Evolutionary conservation across 1,140 invertebrate species (phyloP), one percentile per base, ranked within the genome.

Genomic region (Cardiocondyla obscurior): DNA sequence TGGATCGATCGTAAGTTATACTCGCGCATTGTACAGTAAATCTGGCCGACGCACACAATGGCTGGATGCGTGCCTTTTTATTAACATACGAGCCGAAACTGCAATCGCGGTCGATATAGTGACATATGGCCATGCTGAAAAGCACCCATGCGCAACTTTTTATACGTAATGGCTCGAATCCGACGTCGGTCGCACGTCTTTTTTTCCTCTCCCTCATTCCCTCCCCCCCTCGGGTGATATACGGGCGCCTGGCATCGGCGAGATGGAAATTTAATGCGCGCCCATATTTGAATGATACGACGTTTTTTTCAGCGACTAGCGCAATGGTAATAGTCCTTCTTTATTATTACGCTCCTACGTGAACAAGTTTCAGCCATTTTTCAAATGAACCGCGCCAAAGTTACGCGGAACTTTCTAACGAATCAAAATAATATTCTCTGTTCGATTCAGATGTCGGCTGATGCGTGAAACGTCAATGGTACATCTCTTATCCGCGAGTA

Each of bases 231-330:
- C 57, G 33, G 25, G 22, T 65, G 74, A 79, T 79, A 67, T 79
- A 79, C 74, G 62, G 74, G 46, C 42, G 60, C 30, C 73, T 79
- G 74, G 74, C 33, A 79, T 79, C 62, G 74, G 74, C 46, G 62
- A 79, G 74, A 79, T 79, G 62, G 62, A 46, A 69, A 79, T 79
- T 79, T 79, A 79, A 79, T 79, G 74, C 74, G 46, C 39, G 74
- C 62, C 49, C 74, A 53, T 69, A 69, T 79, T 79, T 79, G 74
- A 79, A 79, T 69, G 74, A 79, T 79, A 79, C 74, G 74, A 79
- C 33, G 33, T 33, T 79, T 79, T 79, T 79, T 69, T 33, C 7
- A 67, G 62, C 62, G 22, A 79, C 74, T 39, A 53, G 62, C 30
- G 42, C 64, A 46, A 69, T 67, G 62, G 62, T 67, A 79, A 79